Evolutionary conservation across 2,888 invertebrate genomes (phyloP).

Genomic region (Hoplodrina ambigua): DNA sequence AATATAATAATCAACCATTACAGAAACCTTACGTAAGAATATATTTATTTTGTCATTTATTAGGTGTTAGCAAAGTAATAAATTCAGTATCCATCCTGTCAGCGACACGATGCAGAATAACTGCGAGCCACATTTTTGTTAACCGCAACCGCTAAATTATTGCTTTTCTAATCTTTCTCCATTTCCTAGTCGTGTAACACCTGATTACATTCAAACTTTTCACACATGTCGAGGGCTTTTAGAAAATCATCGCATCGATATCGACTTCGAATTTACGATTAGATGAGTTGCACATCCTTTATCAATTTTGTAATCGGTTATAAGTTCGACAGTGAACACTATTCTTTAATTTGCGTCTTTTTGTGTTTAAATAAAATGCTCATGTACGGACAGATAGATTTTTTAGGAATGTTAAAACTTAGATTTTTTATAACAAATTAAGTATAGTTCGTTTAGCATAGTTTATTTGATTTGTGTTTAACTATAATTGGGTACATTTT

Average conservation of each 20-base stretch:
- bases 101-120: conserved; percentile 15
- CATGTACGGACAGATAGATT: conserved; percentile 26
- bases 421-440: conserved; percentile 9
- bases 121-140: conserved; percentile 18
- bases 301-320: conserved; percentile 15
- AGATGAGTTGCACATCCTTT: conserved; percentile 49
- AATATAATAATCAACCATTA: conserved; percentile 10
- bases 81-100: conserved; percentile 33
- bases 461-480: conserved; percentile 29
- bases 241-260: conserved; percentile 48
- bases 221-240: conserved; percentile 48
- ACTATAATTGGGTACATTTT: conserved; percentile 26
- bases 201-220: conserved; percentile 56
- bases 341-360: conserved; percentile 18
- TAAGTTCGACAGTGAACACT: conserved; percentile 10
- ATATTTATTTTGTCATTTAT: conserved; percentile 8
- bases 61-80: conserved; percentile 8
- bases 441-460: conserved; percentile 6
- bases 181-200: conserved; percentile 60
- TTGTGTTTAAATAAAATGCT: conserved; percentile 31
- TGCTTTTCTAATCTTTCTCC: conserved; percentile 35
- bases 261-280: conserved; percentile 32
- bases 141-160: conserved; percentile 21
- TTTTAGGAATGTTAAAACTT: conserved; percentile 12
- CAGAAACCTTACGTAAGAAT: not conserved